Conservation (phyloP, 1,140 invertebrate species). For the Drosophila equinoxialis region DNA sequence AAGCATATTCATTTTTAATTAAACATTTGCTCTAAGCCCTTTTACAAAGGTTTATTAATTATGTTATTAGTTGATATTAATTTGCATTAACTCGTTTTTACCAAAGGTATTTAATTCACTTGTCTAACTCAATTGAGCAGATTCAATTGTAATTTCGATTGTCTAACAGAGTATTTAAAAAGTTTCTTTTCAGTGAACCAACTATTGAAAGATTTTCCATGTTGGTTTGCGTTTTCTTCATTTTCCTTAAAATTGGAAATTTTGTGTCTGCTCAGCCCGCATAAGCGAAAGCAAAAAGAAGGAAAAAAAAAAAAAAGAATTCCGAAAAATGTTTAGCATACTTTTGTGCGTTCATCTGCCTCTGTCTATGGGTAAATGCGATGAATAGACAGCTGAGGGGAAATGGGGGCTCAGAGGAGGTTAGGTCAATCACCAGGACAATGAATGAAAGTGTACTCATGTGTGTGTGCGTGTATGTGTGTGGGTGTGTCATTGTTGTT, state of each 20-base stretch:
- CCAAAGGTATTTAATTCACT: neutral
- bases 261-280: constrained; percentile 29
- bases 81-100: neutral
- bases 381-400: neutral
- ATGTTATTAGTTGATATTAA: constrained; percentile 12
- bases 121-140: neutral
- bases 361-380: neutral
- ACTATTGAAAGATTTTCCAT: neutral
- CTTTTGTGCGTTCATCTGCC: constrained; percentile 41
- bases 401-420: neutral
- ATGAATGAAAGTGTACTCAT: constrained; percentile 57
- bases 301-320: too few species aligned
- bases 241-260: constrained; percentile 31
- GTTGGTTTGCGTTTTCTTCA: constrained; percentile 2
- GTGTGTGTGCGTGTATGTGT: constrained; percentile 32
- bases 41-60: constrained; percentile 9
- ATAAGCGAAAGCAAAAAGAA: constrained; percentile 7
- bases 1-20: constrained; percentile 5
- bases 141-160: constrained; percentile 22
- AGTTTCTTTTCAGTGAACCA: neutral
- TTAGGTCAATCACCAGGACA: constrained; percentile 64
- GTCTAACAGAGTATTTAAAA: neutral
- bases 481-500: constrained; percentile 10
- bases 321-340: constrained; percentile 51
- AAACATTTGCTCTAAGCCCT: constrained; percentile 8